phyloP scores from a whole-genome alignment of 1,140 invertebrate genomes.

The Drosophila rhopaloa region DNA sequence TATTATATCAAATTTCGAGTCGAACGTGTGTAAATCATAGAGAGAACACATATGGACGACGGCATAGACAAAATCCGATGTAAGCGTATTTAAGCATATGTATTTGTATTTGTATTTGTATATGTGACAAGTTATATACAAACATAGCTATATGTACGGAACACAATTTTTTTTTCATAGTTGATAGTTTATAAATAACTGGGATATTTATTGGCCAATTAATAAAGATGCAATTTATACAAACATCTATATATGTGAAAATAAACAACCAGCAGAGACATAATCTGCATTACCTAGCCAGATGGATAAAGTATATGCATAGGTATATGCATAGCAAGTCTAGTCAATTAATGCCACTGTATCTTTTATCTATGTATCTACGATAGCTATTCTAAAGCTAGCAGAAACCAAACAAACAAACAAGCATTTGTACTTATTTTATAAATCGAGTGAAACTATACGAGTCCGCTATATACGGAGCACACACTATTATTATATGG shows the following conservation, averaged over 20 bases:
- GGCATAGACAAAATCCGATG: conserved; percentile 47
- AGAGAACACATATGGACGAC: conserved; percentile 30
- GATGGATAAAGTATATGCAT: conserved; percentile 34
- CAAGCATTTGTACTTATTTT: conserved; percentile 74
- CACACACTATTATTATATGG: conserved; percentile 59
- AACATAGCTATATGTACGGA: conserved; percentile 19
- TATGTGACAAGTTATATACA: conserved; percentile 42
- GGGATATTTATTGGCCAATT: conserved; percentile 74
- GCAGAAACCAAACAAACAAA: background rate
- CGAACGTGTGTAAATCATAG: conserved; percentile 72
- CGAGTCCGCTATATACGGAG: conserved; percentile 20
- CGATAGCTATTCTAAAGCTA: conserved; percentile 62
- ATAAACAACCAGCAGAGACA: conserved; percentile 17
- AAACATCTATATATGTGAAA: conserved; percentile 28
- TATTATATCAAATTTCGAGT: conserved; percentile 44
- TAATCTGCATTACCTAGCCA: conserved; percentile 63
- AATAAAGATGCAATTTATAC: conserved; percentile 77
- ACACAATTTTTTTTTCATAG: conserved; percentile 57
- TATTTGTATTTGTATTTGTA: conserved; percentile 45
- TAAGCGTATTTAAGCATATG: conserved; percentile 67
- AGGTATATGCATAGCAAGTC: conserved; percentile 39
- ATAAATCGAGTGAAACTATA: conserved; percentile 53
- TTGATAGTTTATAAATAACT: conserved; percentile 73
- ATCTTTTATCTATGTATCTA: conserved; percentile 68
- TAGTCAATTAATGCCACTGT: conserved; percentile 73